Evolutionary conservation across 2,888 invertebrate genomes (phyloP).

Genomic region (Aleiodes testaceus): DNA sequence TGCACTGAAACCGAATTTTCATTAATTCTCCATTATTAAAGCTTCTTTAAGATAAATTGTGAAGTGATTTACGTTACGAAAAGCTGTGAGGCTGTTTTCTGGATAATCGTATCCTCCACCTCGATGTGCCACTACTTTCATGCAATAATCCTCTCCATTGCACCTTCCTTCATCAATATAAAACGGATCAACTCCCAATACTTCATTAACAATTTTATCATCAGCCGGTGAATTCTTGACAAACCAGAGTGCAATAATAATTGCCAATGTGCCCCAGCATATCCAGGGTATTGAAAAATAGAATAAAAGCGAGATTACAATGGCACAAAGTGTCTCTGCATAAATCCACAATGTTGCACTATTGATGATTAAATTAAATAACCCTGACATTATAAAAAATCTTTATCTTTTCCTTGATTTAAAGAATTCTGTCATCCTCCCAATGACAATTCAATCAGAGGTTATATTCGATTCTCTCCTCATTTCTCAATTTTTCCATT

Average conservation of each 20-base stretch:
- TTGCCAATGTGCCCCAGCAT: constrained; percentile 60
- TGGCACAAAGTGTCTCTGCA: constrained; percentile 56
- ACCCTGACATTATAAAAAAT: constrained; percentile 42
- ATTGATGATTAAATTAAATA: constrained; percentile 57
- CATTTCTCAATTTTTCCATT: not conserved
- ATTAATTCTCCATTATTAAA: too few relatives aligned
- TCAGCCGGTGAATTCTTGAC: constrained; percentile 62
- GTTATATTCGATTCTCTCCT: not conserved
- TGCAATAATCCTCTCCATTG: constrained; percentile 65
- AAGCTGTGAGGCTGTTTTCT: constrained; percentile 84
- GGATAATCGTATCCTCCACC: constrained; percentile 86
- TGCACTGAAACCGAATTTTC: constrained; percentile 83
- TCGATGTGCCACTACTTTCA: constrained; percentile 82
- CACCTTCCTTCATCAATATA: constrained; percentile 50
- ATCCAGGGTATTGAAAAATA: constrained; percentile 65
- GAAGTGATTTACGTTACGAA: constrained; percentile 51
- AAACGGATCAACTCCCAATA: constrained; percentile 66
- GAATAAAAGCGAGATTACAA: constrained; percentile 58
- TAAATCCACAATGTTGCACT: constrained; percentile 62
- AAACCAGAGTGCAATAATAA: constrained; percentile 58
- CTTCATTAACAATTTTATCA: constrained; percentile 57
- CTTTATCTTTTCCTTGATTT: not conserved
- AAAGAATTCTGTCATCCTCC: too few relatives aligned
- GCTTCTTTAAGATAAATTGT: too few relatives aligned
- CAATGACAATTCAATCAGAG: not conserved